phyloP scores from a whole-genome alignment of 2,888 invertebrate genomes.

The Acholoe squamosa region DNA sequence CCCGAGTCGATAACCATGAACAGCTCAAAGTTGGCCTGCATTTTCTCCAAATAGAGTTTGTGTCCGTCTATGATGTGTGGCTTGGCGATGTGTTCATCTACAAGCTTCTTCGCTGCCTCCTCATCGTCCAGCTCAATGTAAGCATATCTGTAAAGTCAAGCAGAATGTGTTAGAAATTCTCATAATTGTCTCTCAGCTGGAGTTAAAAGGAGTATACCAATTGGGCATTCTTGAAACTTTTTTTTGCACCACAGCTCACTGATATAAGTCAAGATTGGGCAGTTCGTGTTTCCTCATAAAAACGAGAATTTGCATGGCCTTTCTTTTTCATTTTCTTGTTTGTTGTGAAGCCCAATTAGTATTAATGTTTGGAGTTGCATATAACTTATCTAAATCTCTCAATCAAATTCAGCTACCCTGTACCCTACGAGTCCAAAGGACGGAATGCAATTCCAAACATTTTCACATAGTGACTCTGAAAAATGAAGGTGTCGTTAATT shows the following conservation, averaged over 20 bases:
- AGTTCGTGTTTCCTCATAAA: no score
- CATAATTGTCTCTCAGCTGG: no score
- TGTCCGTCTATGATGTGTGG: slow-evolving; percentile 43
- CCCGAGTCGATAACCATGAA: slow-evolving; percentile 58
- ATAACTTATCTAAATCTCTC: background rate
- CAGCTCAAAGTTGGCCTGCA: slow-evolving; percentile 45
- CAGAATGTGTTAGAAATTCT: background rate
- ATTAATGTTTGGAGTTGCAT: slow-evolving; percentile 4
- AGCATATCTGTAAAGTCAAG: slow-evolving; percentile 38
- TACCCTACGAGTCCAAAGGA: background rate
- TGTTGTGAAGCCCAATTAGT: background rate
- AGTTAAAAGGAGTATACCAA: background rate
- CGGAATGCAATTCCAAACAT: slow-evolving; percentile 33
- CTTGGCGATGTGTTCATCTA: slow-evolving; percentile 54
- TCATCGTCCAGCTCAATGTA: slow-evolving; percentile 47
- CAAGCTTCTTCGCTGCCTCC: slow-evolving; percentile 48
- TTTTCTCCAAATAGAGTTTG: slow-evolving; percentile 52
- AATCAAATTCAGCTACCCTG: background rate
- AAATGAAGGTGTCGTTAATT: background rate
- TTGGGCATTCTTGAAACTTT: background rate
- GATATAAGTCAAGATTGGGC: background rate
- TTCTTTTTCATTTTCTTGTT: background rate
- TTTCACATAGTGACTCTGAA: background rate
- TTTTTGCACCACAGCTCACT: no score
- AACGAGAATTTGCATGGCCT: background rate